Evolutionary conservation across 2,113 vertebrate genomes (phyloP), one percentile per base, ranked within the genome.

Genomic region (Pantherophis guttatus): DNA sequence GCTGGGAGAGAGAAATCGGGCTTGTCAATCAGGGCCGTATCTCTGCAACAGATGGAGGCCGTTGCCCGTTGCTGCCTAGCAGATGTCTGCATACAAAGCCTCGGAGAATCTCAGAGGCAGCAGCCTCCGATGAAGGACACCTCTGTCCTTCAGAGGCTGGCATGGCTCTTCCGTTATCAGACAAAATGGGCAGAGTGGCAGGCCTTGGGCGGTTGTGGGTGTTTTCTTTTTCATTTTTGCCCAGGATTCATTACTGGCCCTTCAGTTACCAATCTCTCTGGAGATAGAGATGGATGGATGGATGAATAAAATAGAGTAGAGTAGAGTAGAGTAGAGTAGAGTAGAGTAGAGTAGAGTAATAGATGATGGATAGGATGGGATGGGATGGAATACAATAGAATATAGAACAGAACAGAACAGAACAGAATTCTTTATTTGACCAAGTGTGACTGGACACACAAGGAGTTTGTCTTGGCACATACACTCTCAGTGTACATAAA

Each of bases 21-120:
- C 48, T 92, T 95, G 93, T 52, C 93, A 33, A 94, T 93, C 96
- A 95, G 92, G 88, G 90, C 55, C 90, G 62, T 93, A 91, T 94
- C 93, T 91, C 91, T 95, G 9, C 89, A 95, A 12, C 94, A 96
- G 94, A 96, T 93, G 95, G 91, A 93, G 95, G 54, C 89, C 6
- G 0, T 55, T 94, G 86, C 85, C 70, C 75, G 58, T 94, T 89
- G 39, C 95, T 96, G 95, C 33, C 59, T 95, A 92, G 86, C 9
- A 26, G 90, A 55, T 92, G 17, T 33, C 87, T 90, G 29, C 24
- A 15, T 87, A 91, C 52, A 50, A 3, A 86, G 65, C 87, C 92
- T 26, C 0, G 26, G 59, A 90, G 23, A 58, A 70, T 44, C 54
- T 86, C 39, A n/a, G 5, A 9, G 17, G 17, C n/a, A 24, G 54